Evolutionary conservation across 2,113 vertebrate species (phyloP), one percentile per base, ranked within the genome.

Genomic region (Megaceryle maxima): DNA sequence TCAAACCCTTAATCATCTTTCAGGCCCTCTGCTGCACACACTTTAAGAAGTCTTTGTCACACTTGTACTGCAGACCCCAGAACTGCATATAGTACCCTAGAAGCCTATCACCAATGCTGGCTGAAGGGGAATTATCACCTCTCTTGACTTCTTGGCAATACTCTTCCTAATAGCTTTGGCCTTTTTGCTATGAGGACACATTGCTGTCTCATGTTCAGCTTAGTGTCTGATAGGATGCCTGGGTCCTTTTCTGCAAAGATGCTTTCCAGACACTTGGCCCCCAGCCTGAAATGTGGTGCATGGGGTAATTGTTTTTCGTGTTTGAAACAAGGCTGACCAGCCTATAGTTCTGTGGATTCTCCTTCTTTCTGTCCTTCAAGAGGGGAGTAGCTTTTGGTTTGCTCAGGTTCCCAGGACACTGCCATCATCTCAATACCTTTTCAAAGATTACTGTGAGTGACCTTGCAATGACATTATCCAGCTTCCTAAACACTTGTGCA

Each of bases 41-140:
- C 35, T 56, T 7, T 10, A 50, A 0, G 44, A 56, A n/a, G 29
- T n/a, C 12, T 0, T 0, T 44, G 25, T 60, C 21, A 73, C 6
- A 72, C 13, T 56, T 41, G 5, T 17, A 33, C 12, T 48, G 51
- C 3, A 14, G 6, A 90, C 33, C 33, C 56, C 37, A 44, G 41
- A 62, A 67, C 28, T 53, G 6, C 55, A 3, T 60, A 28, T 16
- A n/a, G 19, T 67, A 44, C 31, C 39, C 28, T 13, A 62, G 51
- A 90, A 78, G 6, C 5, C 0, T 60, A 66, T 69, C 64, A 51
- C 18, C 17, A 37, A 13, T 69, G 55, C 59, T 92, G 7, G 53
- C 25, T 64, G 35, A 73, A 68, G 18, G 18, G 20, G n/a, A 81
- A 55, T 29, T 68, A 39, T 81, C n/a, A 18, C 21, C 10, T 87